Evolutionary conservation across 2,888 invertebrate genomes (phyloP), one percentile per base, ranked within the genome.

Genomic region (Marasmarcha lunaedactyla): DNA sequence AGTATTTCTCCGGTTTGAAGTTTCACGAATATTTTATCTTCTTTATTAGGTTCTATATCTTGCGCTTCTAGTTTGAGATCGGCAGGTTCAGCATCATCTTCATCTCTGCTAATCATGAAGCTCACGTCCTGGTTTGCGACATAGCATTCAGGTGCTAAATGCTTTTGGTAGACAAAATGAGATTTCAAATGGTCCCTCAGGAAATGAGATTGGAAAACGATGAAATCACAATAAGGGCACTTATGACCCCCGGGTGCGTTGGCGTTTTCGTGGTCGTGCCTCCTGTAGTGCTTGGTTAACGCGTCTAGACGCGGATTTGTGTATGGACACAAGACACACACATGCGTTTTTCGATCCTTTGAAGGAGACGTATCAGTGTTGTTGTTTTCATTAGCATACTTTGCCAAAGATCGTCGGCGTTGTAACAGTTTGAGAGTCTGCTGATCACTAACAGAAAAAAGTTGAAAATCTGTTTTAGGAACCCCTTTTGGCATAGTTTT

Each of bases 151-250:
- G 88, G 81, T 42, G 69, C 77, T 26, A 84, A 59, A 42, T 71
- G 72, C 59, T 87, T 88, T 54, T 85, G 85, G 42, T 83, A 83
- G 51, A 71, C 71, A 59, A 94, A 93, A 66, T 95, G 95, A 39
- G 92, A 83, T 58, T 91, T 90, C 33, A 89, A 85, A 68, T 95
- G 95, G 53, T 94, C 94, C 33, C 90, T 86, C 26, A 94, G 76
- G 48, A 91, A 88, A 55, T 90, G 88, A 42, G 88, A 88, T 54
- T 92, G 91, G 2, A 89, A 86, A 15, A 91, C 91, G 14, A 90
- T 89, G 63, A 92, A 91, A 71, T 94, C 93, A 67, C 95, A 95
- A 63, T 91, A 90, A 14, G 90, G 87, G 71, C 95, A 95, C 47
- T 88, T 87, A 54, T 89, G 88, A 45, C 81, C 85, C 47, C 87